Evolutionary conservation across 2,888 invertebrate genomes (phyloP), one percentile per base, ranked within the genome.

Genomic region (Geophilus truncorum): DNA sequence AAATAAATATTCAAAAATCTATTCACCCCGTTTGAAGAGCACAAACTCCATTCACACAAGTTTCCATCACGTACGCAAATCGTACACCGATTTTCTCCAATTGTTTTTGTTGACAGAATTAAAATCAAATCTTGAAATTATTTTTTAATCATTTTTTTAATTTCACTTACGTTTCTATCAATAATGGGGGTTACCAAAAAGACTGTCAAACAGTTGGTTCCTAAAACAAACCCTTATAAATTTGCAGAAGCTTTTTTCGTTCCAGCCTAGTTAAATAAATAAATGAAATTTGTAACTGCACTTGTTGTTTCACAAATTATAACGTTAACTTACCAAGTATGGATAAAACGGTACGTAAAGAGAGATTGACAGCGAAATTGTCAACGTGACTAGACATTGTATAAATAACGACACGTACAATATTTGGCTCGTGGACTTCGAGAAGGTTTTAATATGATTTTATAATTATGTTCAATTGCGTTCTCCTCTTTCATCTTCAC

Each of bases 181-280:
- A 85, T 82, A 25, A 84, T 57, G 7, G 85, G 85, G 3, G 85
- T 85, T 12, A 84, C 82, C 1, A 85, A 32, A 83, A 85, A 85
- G n/a, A 85, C 83, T 6, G 84, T 84, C 30, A 85, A 83, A 75
- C 85, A 85, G 80, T 85, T 85, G 30, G 84, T 83, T 36, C 85
- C 85, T 57, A 85, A 84, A 32, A 85, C 84, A 45, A 84, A 82
- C 6, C 85, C 85, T 81, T 85, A 85, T 18, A 84, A 82, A 15
- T 84, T 82, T 7, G 84, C 82, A 0, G 84, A 81, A 4, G 83
- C 84, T 18, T 85, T 85, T 81, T 85, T 85, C 40, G 75, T 51
- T 80, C 84, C 84, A 12, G 85, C 85, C 85, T 85, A 78, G 7
- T 10, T 9, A 23, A 51, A 57, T n/a, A n/a, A n/a, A n/a, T n/a